These are phyloP conservation scores for Drosophila novamexicana DNA, from an alignment of 1,140 invertebrate species.

Conservation along the genomic window DNA sequence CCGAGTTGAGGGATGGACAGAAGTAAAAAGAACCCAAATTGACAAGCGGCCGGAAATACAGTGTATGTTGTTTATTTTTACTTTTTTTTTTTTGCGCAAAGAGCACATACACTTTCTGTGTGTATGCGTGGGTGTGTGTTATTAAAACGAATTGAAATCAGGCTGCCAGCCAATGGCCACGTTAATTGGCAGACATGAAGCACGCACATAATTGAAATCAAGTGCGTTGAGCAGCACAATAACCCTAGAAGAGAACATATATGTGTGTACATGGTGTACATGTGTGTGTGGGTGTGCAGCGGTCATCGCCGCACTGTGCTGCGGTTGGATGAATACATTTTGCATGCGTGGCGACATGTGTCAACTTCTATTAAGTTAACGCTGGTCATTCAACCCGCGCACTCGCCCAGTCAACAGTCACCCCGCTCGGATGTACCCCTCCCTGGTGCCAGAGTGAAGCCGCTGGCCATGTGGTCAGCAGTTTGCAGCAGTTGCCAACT, in stretches of 20 bases:
- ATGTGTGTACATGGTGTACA: no score
- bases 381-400: constrained; percentile 73
- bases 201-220: constrained; percentile 64
- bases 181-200: constrained; percentile 61
- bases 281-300: constrained; percentile 21
- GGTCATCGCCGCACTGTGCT: constrained; percentile 35
- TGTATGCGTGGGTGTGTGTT: constrained; percentile 20
- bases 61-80: constrained; percentile 22
- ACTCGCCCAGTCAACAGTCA: background rate
- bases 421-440: no score
- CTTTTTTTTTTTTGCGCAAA: constrained; percentile 3
- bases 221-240: constrained; percentile 51
- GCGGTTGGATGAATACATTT: constrained; percentile 77
- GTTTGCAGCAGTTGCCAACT: constrained; percentile 22
- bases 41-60: constrained; percentile 68
- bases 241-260: constrained; percentile 15
- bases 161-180: constrained; percentile 31
- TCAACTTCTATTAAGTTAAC: constrained; percentile 81
- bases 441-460: background rate
- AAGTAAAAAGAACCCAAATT: constrained; percentile 50
- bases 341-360: constrained; percentile 80
- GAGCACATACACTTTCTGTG: background rate
- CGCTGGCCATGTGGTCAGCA: constrained; percentile 36
- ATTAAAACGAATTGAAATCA: constrained; percentile 57
- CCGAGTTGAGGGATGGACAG: constrained; percentile 10